phyloP scores from a whole-genome alignment of 2,113 vertebrate genomes.

The Amphiprion ocellaris region DNA sequence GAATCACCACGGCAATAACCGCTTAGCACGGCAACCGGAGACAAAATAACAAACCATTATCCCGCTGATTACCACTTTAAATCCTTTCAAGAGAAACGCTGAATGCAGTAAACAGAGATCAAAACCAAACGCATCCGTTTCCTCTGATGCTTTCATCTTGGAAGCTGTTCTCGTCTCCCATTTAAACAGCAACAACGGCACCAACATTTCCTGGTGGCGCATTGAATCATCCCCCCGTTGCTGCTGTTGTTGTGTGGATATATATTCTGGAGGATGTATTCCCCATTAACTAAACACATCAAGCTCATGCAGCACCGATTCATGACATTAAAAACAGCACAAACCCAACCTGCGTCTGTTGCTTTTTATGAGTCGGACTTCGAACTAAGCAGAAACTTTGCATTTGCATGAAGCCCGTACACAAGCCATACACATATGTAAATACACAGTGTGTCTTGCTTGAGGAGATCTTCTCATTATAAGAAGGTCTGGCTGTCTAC shows the following conservation, averaged over 20 bases:
- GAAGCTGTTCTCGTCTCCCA: slow-evolving; percentile 30
- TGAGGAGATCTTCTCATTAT: slow-evolving; percentile 70
- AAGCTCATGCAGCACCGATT: slow-evolving; percentile 1
- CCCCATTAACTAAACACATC: slow-evolving; percentile 41
- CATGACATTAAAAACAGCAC: slow-evolving; percentile 37
- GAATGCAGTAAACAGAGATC: slow-evolving; percentile 61
- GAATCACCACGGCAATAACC: slow-evolving; percentile 29
- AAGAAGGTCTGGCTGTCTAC: slow-evolving; percentile 54
- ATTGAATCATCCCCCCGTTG: not conserved
- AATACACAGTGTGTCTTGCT: slow-evolving; percentile 32
- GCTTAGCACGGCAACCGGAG: slow-evolving; percentile 9
- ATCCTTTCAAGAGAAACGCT: slow-evolving; percentile 46
- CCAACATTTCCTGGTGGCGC: slow-evolving; percentile 10
- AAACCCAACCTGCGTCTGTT: slow-evolving; percentile 28
- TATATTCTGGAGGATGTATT: slow-evolving; percentile 21
- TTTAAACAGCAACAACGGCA: slow-evolving; percentile 48
- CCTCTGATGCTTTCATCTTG: slow-evolving; percentile 62
- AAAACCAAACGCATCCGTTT: slow-evolving; percentile 46
- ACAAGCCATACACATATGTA: not conserved
- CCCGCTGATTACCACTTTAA: slow-evolving; percentile 65
- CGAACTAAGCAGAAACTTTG: slow-evolving; percentile 50
- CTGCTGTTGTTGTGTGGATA: slow-evolving; percentile 11
- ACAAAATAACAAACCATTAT: slow-evolving; percentile 61
- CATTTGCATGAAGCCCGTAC: slow-evolving; percentile 47
- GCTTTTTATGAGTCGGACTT: slow-evolving; percentile 42